Evolutionary conservation across 2,113 vertebrate species (phyloP), one percentile per base, ranked within the genome.

Genomic region (Gadus macrocephalus): DNA sequence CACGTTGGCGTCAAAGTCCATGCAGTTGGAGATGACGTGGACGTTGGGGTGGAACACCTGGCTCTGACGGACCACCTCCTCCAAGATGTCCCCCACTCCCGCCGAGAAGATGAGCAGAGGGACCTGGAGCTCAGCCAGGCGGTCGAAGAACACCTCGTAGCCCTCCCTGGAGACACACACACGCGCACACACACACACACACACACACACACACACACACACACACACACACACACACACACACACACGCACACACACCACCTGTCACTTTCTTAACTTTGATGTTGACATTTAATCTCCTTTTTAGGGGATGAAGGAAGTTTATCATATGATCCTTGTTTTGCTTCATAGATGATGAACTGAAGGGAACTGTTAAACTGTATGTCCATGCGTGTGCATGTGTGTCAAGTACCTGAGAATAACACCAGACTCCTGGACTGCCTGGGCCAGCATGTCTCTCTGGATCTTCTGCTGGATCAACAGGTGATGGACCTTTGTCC

Each of bases 101-200:
- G 94, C 94, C 0, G 95, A 96, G 78, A 96, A 95, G 90, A 97
- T 97, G 87, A 95, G 84, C n/a, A 97, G 86, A 19, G 95, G 94
- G 31, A 96, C 0, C 1, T 71, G 73, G 61, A 85, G 76, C 63
- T 89, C 74, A 0, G 89, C 75, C 60, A 96, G 93, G 53, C 63
- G 78, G 75, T 92, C 89, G 15, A 96, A 96, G 67, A 96, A 91
- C 0, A 69, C 78, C 38, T 85, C 78, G 87, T 91, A 93, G 2
- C 93, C 94, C 0, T 94, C 94, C 87, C 95, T 96, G 65, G 12
- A 66, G 9, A 75, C 42, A 71, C 1, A 66, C 58, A 62, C 9
- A 20, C 3, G 14, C 19, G 15, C 20, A 27, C 61, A 25, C 42
- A 71, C 22, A 71, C 25, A 42, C n/a, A 42, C 42, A 49, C 42